Conservation (phyloP, 2,888 invertebrate genomes). For the Strigamia maritima region DNA sequence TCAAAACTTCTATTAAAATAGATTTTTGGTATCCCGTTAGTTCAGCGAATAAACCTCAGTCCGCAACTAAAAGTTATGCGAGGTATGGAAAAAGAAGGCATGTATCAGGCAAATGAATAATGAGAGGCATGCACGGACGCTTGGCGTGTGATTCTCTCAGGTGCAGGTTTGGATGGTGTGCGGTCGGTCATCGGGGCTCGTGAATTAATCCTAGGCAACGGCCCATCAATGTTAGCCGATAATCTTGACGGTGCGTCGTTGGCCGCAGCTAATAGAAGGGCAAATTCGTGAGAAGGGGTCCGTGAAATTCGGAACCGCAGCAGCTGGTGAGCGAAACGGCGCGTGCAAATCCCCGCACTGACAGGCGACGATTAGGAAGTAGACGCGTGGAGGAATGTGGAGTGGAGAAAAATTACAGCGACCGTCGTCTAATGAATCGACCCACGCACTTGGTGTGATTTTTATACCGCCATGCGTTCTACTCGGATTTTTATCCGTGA, state of each 20-base stretch:
- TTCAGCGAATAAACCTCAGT: background rate
- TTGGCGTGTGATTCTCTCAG: background rate
- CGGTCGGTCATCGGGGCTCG: constrained; percentile 5
- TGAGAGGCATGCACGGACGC: background rate
- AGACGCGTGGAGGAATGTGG: background rate
- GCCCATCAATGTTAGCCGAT: constrained; percentile 10
- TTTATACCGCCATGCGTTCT: background rate
- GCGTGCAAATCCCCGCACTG: constrained; percentile 15
- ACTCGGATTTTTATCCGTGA: background rate
- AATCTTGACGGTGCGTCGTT: constrained; percentile 15
- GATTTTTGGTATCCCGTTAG: too few species aligned
- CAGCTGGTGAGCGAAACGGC: constrained; percentile 5
- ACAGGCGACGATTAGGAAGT: background rate
- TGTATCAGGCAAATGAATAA: too few species aligned
- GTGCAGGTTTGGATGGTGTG: background rate
- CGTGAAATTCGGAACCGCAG: constrained; percentile 15
- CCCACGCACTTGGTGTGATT: background rate
- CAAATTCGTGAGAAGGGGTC: constrained; percentile 5
- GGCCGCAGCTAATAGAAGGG: constrained; percentile 1
- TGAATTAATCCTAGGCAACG: background rate
- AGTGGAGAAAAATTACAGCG: background rate
- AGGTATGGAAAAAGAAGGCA: too few species aligned
- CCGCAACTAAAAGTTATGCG: too few species aligned
- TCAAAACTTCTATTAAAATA: too few species aligned
- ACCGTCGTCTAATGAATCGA: constrained; percentile 2